Evolutionary conservation across 2,113 vertebrate species (phyloP).

Genomic region (Cranoglanis bouderius): DNA sequence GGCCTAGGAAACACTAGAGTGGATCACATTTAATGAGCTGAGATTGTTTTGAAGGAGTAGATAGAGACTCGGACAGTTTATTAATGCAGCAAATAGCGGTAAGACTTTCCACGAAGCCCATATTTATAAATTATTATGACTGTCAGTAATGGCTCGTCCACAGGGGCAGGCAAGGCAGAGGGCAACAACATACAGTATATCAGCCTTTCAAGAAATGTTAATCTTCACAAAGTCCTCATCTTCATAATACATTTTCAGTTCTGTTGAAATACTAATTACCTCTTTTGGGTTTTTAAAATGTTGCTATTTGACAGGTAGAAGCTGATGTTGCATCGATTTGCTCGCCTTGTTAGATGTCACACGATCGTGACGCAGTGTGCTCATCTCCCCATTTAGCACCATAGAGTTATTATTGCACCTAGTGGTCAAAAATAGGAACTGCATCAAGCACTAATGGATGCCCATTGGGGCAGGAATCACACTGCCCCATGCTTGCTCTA

Average conservation of each 20-base stretch:
- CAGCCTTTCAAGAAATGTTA: neutral
- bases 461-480: neutral
- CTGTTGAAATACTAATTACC: neutral
- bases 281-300: neutral
- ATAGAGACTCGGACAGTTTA: constrained; percentile 9
- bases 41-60: constrained; percentile 24
- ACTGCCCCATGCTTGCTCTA: neutral
- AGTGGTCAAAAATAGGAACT: neutral
- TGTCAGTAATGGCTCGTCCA: neutral
- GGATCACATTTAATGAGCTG: constrained; percentile 38
- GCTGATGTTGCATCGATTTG: neutral
- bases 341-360: neutral
- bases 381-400: neutral
- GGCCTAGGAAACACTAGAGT: constrained; percentile 25
- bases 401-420: neutral
- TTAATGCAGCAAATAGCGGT: neutral
- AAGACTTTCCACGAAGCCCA: neutral
- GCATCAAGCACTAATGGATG: neutral
- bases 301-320: neutral
- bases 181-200: neutral
- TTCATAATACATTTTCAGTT: neutral
- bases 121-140: neutral
- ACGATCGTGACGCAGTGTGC: neutral
- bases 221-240: neutral
- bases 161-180: neutral